Evolutionary conservation across 2,113 vertebrate species (phyloP), one percentile per base, ranked within the genome.

Genomic region (Sturnus vulgaris): DNA sequence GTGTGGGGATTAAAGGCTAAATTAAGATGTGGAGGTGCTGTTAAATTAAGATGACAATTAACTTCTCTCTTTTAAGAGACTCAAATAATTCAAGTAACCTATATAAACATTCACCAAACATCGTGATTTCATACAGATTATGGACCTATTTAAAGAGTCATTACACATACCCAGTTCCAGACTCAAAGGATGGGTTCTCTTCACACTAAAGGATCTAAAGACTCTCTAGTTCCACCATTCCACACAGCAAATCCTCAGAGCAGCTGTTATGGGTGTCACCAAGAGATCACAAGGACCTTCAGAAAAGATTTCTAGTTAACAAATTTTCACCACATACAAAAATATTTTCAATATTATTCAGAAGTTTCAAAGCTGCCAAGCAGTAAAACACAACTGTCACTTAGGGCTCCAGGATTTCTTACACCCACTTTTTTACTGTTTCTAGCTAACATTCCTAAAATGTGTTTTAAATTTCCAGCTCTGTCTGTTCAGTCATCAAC

Each of bases 391-490:
- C 37, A 79, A 47, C 39, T 90, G 82, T 66, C 39, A 35, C 47
- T 89, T 52, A 61, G 56, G 50, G 18, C 24, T 90, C 25, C 53
- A 82, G 61, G 35, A 44, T 90, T 86, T 80, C 46, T 66, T 69
- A 73, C 66, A 42, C 27, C 27, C 84, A 63, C 33, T 70, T 78
- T 64, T 83, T 83, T 47, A 64, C 63, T 56, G 30, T 46, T 92
- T 90, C 39, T 56, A 70, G 30, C 52, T 96, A 86, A 86, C 30
- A 37, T 86, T 90, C 90, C 44, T 65, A 39, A 95, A 95, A 86
- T 84, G 25, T 94, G 25, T 50, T 96, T 93, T 94, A 44, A 73
- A 94, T 91, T 96, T 95, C 24, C 88, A 97, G 96, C 49, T 83
- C 16, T 66, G 13, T 8, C 56, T 52, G 22, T 23, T 90, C 86